Evolutionary conservation across 2,797 vertebrate species (phyloP).

Genomic region (Etheostoma perlongum): DNA sequence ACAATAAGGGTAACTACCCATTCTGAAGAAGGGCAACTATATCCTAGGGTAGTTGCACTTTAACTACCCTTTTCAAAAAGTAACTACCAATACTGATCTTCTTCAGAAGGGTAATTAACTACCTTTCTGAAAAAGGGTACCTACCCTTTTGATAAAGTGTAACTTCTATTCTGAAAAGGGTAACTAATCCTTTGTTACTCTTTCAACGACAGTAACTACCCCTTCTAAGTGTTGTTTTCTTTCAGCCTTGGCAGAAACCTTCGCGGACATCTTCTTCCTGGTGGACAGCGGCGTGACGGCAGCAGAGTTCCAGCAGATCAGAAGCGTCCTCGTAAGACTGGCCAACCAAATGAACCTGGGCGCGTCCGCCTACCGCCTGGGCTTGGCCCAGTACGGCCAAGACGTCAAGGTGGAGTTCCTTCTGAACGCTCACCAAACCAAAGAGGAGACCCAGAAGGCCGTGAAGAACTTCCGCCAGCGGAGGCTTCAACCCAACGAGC

Average conservation of each 20-base stretch:
- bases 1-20: too few relatives aligned
- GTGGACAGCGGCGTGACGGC: conserved; percentile 76
- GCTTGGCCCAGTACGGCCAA: conserved; percentile 85
- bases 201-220: too few relatives aligned
- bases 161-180: too few relatives aligned
- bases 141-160: too few relatives aligned
- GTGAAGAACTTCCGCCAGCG: conserved; percentile 62
- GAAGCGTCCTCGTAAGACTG: conserved; percentile 64
- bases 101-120: too few relatives aligned
- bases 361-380: conserved; percentile 78
- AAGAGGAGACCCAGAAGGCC: conserved; percentile 54
- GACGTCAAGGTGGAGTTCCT: conserved; percentile 80
- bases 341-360: conserved; percentile 79
- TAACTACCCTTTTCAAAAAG: too few relatives aligned
- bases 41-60: too few relatives aligned
- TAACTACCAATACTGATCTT: too few relatives aligned
- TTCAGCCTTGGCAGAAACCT: conserved; percentile 80
- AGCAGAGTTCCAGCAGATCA: conserved; percentile 72
- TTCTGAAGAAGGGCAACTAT: too few relatives aligned
- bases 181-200: too few relatives aligned
- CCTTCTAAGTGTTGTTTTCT: neutral
- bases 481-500: conserved; percentile 41
- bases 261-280: conserved; percentile 88
- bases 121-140: too few relatives aligned
- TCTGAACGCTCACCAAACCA: conserved; percentile 78